Percentiles rank a stretch among this genome's conserved stretches.
Evolutionary conservation across 2,888 invertebrate species (phyloP).

Genomic region (Chrysopilus asiliformis): DNA sequence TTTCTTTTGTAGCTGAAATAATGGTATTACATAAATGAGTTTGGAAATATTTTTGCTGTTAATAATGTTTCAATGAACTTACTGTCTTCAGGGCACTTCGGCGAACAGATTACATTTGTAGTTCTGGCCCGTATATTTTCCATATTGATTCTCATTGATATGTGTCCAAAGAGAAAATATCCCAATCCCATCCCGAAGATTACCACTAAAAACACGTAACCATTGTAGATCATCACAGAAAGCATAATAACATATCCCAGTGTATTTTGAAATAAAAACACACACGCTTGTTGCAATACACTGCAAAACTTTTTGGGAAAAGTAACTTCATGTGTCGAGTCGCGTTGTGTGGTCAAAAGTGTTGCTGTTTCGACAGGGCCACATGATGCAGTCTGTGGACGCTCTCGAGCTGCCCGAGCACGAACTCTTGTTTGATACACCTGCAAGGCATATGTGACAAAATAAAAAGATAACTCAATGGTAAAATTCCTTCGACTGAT

Average conservation of each 20-base stretch:
- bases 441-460: slow-evolving; percentile 9
- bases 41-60: too few relatives aligned
- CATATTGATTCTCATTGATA: slow-evolving; percentile 40
- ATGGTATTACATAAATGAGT: too few relatives aligned
- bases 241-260: slow-evolving; percentile 59
- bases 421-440: slow-evolving; percentile 18
- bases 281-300: slow-evolving; percentile 15
- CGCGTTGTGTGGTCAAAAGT: slow-evolving; percentile 11
- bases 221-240: slow-evolving; percentile 60
- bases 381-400: slow-evolving; percentile 15
- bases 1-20: slow-evolving; percentile 2
- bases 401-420: slow-evolving; percentile 19
- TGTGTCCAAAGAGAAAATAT: slow-evolving; percentile 43
- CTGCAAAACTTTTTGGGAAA: slow-evolving; percentile 11
- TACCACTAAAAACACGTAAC: slow-evolving; percentile 49
- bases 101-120: slow-evolving; percentile 33
- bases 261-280: slow-evolving; percentile 36
- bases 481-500: too few relatives aligned
- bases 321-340: not conserved
- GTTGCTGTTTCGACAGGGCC: slow-evolving; percentile 19
- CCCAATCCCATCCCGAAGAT: slow-evolving; percentile 47
- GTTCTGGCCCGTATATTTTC: slow-evolving; percentile 37
- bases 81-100: slow-evolving; percentile 28
- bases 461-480: too few relatives aligned
- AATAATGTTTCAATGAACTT: too few relatives aligned